Evolutionary conservation across 1,140 invertebrate species (phyloP).

Genomic region (Paracyclopina nana): DNA sequence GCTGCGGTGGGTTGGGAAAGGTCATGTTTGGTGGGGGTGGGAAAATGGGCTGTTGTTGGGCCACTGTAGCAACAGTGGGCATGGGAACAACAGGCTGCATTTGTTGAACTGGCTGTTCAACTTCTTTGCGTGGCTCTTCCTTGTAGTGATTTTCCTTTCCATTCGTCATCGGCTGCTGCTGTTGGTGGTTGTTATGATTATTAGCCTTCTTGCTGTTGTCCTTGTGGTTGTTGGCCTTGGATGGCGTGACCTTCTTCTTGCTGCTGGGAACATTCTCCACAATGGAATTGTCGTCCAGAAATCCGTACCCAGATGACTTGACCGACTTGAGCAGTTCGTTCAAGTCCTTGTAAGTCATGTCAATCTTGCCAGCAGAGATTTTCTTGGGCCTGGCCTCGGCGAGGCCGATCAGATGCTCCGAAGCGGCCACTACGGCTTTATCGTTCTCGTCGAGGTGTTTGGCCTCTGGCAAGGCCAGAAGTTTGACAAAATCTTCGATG

Average conservation of each 20-base stretch:
- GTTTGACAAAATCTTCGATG: too few species aligned
- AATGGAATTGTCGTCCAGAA: not conserved
- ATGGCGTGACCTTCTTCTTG: slow-evolving; percentile 2
- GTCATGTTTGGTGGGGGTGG: not conserved
- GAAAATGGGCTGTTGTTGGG: not conserved
- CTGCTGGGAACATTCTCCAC: not conserved
- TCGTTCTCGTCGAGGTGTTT: not conserved
- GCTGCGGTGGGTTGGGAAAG: not conserved
- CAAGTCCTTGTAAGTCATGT: not conserved
- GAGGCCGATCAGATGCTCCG: not conserved
- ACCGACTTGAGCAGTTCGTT: not conserved
- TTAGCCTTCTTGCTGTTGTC: not conserved
- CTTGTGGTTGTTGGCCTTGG: not conserved
- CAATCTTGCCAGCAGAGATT: not conserved
- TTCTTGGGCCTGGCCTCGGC: not conserved
- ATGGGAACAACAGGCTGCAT: not conserved
- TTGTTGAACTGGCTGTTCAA: not conserved
- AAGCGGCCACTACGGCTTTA: not conserved
- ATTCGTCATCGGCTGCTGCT: not conserved
- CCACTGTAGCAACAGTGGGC: not conserved
- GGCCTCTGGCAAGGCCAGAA: not conserved
- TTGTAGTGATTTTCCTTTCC: not conserved
- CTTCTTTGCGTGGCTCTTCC: not conserved
- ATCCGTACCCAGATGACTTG: not conserved
- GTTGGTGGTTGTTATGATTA: not conserved